These are phyloP conservation scores for Enteromius thamalakanensis DNA, from an alignment of 2,797 vertebrate genomes.

Conservation along the genomic window DNA sequence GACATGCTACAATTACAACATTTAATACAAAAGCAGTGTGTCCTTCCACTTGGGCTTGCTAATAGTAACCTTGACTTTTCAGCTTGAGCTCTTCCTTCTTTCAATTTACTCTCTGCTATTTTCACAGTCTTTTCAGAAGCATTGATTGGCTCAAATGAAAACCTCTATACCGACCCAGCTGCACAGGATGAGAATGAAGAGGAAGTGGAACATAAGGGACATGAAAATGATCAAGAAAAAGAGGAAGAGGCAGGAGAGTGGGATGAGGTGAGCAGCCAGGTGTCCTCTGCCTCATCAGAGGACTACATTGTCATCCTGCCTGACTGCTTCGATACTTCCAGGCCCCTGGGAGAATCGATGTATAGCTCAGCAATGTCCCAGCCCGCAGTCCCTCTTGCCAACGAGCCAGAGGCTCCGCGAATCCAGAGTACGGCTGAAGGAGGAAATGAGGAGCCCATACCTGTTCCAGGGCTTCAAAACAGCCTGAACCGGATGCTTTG, in stretches of 20 bases:
- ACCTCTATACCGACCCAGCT: constrained; percentile 55
- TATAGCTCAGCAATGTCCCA: constrained; percentile 92
- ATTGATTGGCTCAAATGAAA: constrained; percentile 66
- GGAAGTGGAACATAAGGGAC: constrained; percentile 55
- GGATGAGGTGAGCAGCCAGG: constrained; percentile 92
- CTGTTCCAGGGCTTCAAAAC: constrained; percentile 59
- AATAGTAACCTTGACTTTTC: neutral
- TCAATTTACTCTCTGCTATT: neutral
- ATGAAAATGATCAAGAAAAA: constrained; percentile 55
- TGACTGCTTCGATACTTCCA: constrained; percentile 96
- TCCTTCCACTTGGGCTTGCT: neutral
- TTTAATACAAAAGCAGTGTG: neutral
- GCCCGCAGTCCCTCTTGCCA: constrained; percentile 70
- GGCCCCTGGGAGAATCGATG: constrained; percentile 92
- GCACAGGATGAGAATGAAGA: constrained; percentile 56
- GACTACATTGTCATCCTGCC: constrained; percentile 96
- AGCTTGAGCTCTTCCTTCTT: neutral
- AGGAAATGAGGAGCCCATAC: constrained; percentile 47
- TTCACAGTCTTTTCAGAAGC: constrained; percentile 47
- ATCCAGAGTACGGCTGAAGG: constrained; percentile 51
- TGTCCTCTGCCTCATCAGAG: constrained; percentile 90
- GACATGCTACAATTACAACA: neutral
- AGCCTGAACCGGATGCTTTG: constrained; percentile 79
- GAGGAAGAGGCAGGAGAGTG: constrained; percentile 75
- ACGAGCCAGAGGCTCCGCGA: constrained; percentile 44